These are phyloP conservation scores for Enteromius mattozi DNA, from an alignment of 2,797 vertebrate species.

Conservation along the genomic window DNA sequence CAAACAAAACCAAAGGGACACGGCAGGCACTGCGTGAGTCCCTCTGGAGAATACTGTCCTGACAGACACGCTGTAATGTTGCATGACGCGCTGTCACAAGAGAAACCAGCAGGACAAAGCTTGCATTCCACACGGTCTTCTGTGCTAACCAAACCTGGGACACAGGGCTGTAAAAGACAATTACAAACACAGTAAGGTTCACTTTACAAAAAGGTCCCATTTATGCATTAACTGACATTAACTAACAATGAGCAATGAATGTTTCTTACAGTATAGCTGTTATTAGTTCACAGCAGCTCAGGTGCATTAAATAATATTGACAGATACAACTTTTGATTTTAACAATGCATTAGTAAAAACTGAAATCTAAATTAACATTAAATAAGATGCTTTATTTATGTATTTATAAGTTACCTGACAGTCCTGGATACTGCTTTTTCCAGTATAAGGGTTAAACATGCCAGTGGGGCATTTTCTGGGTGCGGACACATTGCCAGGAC, in stretches of 20 bases:
- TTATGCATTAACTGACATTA: not conserved
- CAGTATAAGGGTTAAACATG: conserved; percentile 78
- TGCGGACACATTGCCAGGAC: conserved; percentile 75
- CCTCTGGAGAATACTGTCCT: conserved; percentile 83
- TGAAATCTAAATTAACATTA: not conserved
- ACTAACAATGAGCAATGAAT: not conserved
- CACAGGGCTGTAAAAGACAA: conserved; percentile 77
- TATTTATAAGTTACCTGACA: conserved; percentile 77
- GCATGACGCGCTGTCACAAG: conserved; percentile 74
- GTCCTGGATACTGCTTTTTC: conserved; percentile 70
- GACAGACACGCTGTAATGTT: conserved; percentile 74
- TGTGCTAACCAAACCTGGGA: conserved; percentile 80
- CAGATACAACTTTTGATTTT: not conserved
- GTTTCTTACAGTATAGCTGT: not conserved
- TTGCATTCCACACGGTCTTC: conserved; percentile 81
- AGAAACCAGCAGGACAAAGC: conserved; percentile 82
- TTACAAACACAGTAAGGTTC: not conserved
- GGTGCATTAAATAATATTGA: not conserved
- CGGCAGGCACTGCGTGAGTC: conserved; percentile 74
- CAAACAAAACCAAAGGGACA: conserved; percentile 82
- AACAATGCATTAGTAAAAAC: not conserved
- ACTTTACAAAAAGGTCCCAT: not conserved
- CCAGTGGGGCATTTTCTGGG: conserved; percentile 78
- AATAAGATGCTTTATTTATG: not conserved
- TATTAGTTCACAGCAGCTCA: not conserved